phyloP scores from a whole-genome alignment of 2,113 vertebrate genomes.

The Ophthalmotilapia sp. region DNA sequence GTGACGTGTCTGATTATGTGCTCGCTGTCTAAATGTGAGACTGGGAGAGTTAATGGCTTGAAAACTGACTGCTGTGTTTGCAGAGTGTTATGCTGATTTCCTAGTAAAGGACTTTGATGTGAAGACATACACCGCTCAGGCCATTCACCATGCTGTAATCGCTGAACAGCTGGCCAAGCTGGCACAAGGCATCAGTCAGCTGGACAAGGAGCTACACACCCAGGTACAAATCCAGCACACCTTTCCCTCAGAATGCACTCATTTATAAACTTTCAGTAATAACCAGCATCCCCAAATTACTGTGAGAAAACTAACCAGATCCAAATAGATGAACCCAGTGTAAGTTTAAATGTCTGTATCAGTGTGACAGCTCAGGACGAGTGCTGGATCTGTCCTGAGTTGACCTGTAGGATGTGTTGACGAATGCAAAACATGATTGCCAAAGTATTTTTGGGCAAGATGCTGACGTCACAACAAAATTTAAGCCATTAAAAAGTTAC shows the following conservation, averaged over 20 bases:
- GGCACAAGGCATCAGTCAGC: slow-evolving; percentile 92
- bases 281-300: background rate
- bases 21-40: background rate
- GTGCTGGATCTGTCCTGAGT: background rate
- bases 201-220: slow-evolving; percentile 93
- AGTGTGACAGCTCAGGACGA: background rate
- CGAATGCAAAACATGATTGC: background rate
- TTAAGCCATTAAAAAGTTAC: background rate
- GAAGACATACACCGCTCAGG: slow-evolving; percentile 91
- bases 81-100: slow-evolving; percentile 90
- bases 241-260: background rate
- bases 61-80: background rate
- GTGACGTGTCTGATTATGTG: background rate
- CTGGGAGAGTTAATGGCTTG: background rate
- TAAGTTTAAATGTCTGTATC: background rate
- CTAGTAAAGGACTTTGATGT: slow-evolving; percentile 87
- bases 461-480: background rate
- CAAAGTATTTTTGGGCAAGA: background rate
- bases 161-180: slow-evolving; percentile 92
- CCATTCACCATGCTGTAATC: slow-evolving; percentile 91
- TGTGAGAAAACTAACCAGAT: background rate
- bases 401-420: background rate
- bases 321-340: background rate
- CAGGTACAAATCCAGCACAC: slow-evolving; percentile 73
- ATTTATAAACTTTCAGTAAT: background rate